These are phyloP conservation scores for Pyrrhura leucotis DNA, from an alignment of 2,797 vertebrate species.

Conservation along the genomic window DNA sequence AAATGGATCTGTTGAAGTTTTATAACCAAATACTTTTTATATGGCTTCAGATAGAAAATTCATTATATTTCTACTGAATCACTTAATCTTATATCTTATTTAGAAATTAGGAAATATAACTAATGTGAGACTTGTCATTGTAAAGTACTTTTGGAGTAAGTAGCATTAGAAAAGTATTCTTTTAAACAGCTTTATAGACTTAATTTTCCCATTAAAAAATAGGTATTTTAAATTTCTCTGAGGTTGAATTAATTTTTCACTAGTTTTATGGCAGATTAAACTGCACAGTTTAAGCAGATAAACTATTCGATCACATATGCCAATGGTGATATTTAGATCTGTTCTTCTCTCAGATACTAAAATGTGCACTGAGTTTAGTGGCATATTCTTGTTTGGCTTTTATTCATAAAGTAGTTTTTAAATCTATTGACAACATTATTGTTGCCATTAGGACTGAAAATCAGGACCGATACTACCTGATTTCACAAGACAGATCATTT, in stretches of 20 bases:
- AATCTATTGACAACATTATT: neutral
- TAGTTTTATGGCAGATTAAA: neutral
- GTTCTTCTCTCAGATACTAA: neutral
- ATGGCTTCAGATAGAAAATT: slow-evolving; percentile 55
- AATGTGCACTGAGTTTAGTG: neutral
- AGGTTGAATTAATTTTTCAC: neutral
- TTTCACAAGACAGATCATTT: neutral
- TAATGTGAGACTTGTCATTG: neutral
- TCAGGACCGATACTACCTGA: neutral
- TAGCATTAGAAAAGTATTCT: slow-evolving; percentile 22
- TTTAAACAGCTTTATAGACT: slow-evolving; percentile 11
- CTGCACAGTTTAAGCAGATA: neutral
- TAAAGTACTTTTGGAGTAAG: slow-evolving; percentile 40
- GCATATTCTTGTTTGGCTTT: neutral
- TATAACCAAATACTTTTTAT: slow-evolving; percentile 86
- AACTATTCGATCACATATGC: neutral
- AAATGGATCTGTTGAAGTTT: slow-evolving; percentile 87
- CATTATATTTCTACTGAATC: slow-evolving; percentile 55
- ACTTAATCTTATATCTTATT: slow-evolving; percentile 64
- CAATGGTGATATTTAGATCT: neutral
- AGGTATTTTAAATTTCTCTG: slow-evolving; percentile 4
- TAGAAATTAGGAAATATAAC: slow-evolving; percentile 66
- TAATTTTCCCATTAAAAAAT: slow-evolving; percentile 4
- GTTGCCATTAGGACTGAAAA: neutral
- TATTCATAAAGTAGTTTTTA: neutral